Percentiles rank a stretch among this genome's conserved stretches.
Evolutionary conservation across 2,888 invertebrate species (phyloP).

Genomic region (Agonopterix alstromeriana): DNA sequence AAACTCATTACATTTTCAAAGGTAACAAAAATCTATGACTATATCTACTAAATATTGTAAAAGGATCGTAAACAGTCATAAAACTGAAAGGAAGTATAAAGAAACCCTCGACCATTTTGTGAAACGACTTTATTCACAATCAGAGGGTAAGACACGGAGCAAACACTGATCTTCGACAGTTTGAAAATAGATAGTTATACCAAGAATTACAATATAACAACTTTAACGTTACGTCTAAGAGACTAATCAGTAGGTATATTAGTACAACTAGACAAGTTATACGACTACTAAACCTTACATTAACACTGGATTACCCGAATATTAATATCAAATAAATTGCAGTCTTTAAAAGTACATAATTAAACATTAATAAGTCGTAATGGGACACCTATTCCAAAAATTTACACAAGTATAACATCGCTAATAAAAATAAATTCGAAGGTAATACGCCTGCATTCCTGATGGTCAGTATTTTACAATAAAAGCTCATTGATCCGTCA

Average conservation of each 20-base stretch:
- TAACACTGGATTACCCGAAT: slow-evolving; percentile 21
- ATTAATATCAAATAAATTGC: slow-evolving; percentile 35
- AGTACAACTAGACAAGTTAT: too few species aligned
- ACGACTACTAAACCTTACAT: slow-evolving; percentile 6
- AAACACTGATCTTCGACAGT: slow-evolving; percentile 36
- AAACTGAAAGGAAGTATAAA: too few species aligned
- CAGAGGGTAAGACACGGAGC: slow-evolving; percentile 30
- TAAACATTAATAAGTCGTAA: slow-evolving; percentile 13
- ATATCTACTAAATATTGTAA: too few species aligned
- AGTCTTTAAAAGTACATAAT: slow-evolving; percentile 36
- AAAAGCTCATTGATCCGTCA: too few species aligned
- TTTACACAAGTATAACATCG: background rate
- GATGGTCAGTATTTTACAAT: slow-evolving; percentile 5
- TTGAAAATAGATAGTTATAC: slow-evolving; percentile 20
- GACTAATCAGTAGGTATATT: too few species aligned
- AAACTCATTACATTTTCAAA: too few species aligned
- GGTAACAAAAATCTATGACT: too few species aligned
- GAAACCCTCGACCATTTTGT: slow-evolving; percentile 3
- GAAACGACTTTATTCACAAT: slow-evolving; percentile 33
- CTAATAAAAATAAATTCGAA: slow-evolving; percentile 36
- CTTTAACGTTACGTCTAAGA: slow-evolving; percentile 2
- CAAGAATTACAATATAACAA: slow-evolving; percentile 19
- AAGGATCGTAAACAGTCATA: too few species aligned
- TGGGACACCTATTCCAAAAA: background rate
- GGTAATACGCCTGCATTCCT: slow-evolving; percentile 14